Evolutionary conservation across 2,888 invertebrate genomes (phyloP), one percentile per base, ranked within the genome.

Genomic region (Punctoribates punctum): DNA sequence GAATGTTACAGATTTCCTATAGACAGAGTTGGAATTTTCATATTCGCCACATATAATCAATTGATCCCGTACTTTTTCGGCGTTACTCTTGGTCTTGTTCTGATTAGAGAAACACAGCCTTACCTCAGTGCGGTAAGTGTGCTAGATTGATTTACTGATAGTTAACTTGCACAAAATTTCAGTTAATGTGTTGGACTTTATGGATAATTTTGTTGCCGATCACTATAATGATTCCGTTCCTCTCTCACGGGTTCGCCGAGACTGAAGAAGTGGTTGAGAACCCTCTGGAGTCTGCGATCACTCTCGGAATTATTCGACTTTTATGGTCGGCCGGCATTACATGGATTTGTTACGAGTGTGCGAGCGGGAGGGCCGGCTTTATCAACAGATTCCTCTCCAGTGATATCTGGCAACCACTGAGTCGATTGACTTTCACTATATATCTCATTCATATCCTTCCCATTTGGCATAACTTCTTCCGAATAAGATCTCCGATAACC

Each of bases 11-110:
- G 75, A 25, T 72, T 72, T 57, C 75, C 75, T 0, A 75, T 75
- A 27, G 75, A 75, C 42, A 17, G 73, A 38, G 75, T 75, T 1
- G 75, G 70, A 38, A 51, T 75, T 17, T 75, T 75, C 23, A 75
- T 75, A 29, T 75, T 75, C 54, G 75, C 62, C 4, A 75, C 75
- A n/a, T 72, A 67, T 54, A 75, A 75, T 73, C 75, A 75, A 23
- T 54, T 75, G 25, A 75, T 75, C 13, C 75, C 75, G 3, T 75
- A 75, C 27, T 75, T 75, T 73, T 51, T 65, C 9, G 75, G 75
- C n/a, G 75, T 67, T 38, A 67, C 73, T 34, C 25, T 75, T n/a
- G 75, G 75, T 5, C 23, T 75, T 15, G 25, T 57, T 34, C 38
- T 75, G 17, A 38, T 51, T 15, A 46, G 48, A 42, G 20, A 72